These are phyloP conservation scores for Drosophila persimilis DNA, from an alignment of 1,140 invertebrate genomes.

Conservation along the genomic window DNA sequence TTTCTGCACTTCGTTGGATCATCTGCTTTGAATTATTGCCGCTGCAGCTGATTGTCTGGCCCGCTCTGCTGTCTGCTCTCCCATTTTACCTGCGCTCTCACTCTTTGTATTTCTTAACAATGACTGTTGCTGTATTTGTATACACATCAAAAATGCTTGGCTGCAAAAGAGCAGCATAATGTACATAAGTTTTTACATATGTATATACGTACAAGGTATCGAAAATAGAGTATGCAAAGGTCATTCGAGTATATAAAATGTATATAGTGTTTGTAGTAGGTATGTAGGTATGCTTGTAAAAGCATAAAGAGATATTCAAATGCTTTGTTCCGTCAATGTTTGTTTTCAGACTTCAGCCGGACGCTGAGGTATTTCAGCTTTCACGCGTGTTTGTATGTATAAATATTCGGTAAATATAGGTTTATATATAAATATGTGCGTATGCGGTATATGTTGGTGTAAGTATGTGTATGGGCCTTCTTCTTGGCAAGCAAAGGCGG, in stretches of 20 bases:
- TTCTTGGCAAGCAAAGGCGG: conserved; percentile 58
- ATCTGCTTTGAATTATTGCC: too few species aligned
- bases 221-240: conserved; percentile 44
- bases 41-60: too few species aligned
- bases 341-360: conserved; percentile 25
- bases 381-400: conserved; percentile 10
- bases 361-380: conserved; percentile 12
- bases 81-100: too few species aligned
- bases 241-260: conserved; percentile 50
- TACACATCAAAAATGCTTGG: conserved; percentile 45
- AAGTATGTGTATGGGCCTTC: conserved; percentile 11
- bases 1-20: too few species aligned
- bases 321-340: conserved; percentile 29
- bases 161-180: conserved; percentile 22
- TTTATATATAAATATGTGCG: conserved; percentile 2
- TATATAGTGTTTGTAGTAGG: conserved; percentile 13
- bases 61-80: too few species aligned
- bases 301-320: conserved; percentile 22
- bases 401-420: not conserved
- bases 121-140: conserved; percentile 67
- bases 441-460: conserved; percentile 16
- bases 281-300: conserved; percentile 9
- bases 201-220: conserved; percentile 20
- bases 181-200: conserved; percentile 1
- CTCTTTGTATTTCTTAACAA: conserved; percentile 53